Conservation (phyloP, 2,888 invertebrate species). For the Drosophila basisetae region DNA sequence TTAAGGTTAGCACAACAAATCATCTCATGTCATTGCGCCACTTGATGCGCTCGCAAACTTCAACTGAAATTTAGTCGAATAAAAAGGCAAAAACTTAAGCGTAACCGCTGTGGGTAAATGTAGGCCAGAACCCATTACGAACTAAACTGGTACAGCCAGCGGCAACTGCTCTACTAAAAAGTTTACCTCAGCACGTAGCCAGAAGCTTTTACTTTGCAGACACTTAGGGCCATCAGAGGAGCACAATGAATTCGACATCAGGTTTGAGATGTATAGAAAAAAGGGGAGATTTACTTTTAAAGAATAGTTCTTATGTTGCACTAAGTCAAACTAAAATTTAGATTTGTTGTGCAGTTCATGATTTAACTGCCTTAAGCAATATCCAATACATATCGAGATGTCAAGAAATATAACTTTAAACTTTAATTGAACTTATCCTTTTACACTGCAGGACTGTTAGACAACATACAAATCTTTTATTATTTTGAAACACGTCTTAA, state of each 20-base stretch:
- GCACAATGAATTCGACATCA: slow-evolving; percentile 13
- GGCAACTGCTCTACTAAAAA: slow-evolving; percentile 24
- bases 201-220: slow-evolving; percentile 24
- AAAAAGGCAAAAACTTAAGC: slow-evolving; percentile 38
- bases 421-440: background rate
- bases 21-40: slow-evolving; percentile 41
- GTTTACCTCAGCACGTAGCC: slow-evolving; percentile 20
- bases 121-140: slow-evolving; percentile 6
- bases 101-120: slow-evolving; percentile 1
- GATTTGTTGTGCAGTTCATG: background rate
- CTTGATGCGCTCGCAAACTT: slow-evolving; percentile 36
- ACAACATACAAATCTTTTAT: background rate
- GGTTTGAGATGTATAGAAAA: slow-evolving; percentile 1
- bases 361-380: background rate
- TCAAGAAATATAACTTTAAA: background rate
- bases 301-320: background rate
- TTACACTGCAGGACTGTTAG: background rate
- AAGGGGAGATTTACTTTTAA: slow-evolving; percentile 1
- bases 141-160: background rate
- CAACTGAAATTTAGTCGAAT: slow-evolving; percentile 35
- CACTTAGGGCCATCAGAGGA: slow-evolving; percentile 21
- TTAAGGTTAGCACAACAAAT: slow-evolving; percentile 16
- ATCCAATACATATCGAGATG: background rate
- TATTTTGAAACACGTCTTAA: background rate
- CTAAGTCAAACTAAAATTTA: background rate